phyloP scores from a whole-genome alignment of 2,113 vertebrate species.

The Gymnocephalus cernua region DNA sequence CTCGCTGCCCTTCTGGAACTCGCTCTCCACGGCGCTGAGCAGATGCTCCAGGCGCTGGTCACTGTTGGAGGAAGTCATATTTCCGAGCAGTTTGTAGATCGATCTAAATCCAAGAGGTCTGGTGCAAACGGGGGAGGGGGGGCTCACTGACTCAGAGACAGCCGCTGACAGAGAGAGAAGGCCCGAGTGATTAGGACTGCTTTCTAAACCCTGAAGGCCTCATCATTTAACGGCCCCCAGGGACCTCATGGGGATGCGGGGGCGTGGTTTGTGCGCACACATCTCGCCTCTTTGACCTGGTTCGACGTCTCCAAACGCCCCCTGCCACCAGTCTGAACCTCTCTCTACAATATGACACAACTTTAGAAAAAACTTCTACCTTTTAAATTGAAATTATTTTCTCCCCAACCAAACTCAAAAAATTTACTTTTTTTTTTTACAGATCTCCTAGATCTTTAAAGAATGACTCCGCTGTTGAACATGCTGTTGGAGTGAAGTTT shows the following conservation, averaged over 20 bases:
- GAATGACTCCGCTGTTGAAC: background rate
- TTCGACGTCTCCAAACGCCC: conserved; percentile 30
- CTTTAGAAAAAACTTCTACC: no score
- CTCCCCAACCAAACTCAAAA: background rate
- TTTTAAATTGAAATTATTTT: background rate
- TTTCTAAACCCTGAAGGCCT: conserved; percentile 24
- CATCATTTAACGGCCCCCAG: conserved; percentile 79
- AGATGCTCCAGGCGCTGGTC: conserved; percentile 87
- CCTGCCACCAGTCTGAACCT: background rate
- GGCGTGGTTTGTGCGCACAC: conserved; percentile 58
- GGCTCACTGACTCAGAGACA: background rate
- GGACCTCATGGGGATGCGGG: conserved; percentile 77
- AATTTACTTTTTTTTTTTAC: background rate
- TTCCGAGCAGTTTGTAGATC: conserved; percentile 43
- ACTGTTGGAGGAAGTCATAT: conserved; percentile 81
- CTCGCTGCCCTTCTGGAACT: conserved; percentile 87
- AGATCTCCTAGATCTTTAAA: background rate
- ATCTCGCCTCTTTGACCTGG: conserved; percentile 37
- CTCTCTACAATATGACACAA: background rate
- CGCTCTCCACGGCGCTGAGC: conserved; percentile 87
- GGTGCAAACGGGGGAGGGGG: no score
- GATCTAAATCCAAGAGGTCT: conserved; percentile 18
- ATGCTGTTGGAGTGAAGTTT: background rate
- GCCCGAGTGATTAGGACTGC: conserved; percentile 29
- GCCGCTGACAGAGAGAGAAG: conserved; percentile 24